Evolutionary conservation across 2,888 invertebrate genomes (phyloP).

Genomic region (Ditula angustiorana): DNA sequence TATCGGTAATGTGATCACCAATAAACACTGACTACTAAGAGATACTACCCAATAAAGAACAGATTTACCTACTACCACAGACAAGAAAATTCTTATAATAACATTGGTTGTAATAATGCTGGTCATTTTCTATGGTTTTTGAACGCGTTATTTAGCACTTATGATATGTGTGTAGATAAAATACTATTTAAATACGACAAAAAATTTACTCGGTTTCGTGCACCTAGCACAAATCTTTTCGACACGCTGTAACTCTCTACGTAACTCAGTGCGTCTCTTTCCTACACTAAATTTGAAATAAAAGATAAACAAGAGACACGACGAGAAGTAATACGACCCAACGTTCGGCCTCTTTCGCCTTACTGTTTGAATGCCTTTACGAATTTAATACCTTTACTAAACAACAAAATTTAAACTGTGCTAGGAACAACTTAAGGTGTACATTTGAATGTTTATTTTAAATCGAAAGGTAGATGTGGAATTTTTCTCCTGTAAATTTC

Average conservation of each 20-base stretch:
- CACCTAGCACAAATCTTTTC: too few species aligned
- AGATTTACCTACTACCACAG: too few species aligned
- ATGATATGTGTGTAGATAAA: too few species aligned
- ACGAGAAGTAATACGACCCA: background rate
- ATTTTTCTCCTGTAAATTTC: conserved; percentile 45
- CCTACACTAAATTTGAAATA: conserved; percentile 5
- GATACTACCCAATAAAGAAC: too few species aligned
- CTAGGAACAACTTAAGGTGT: background rate
- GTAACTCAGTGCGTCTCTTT: too few species aligned
- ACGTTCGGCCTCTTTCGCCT: conserved; percentile 1
- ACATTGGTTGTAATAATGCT: too few species aligned
- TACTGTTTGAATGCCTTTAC: conserved; percentile 4
- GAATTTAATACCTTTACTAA: background rate
- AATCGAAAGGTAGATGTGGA: conserved; percentile 36
- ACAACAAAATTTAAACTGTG: background rate
- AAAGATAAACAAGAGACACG: background rate
- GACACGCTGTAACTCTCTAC: too few species aligned
- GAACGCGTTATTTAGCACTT: too few species aligned
- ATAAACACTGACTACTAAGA: too few species aligned
- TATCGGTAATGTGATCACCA: too few species aligned
- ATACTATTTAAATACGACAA: background rate
- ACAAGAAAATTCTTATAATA: too few species aligned
- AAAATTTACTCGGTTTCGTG: conserved; percentile 4
- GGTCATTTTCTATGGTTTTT: too few species aligned
- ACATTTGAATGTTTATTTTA: background rate